Evolutionary conservation across 1,140 invertebrate species (phyloP).

Genomic region (Pseudomyrmex sp.): DNA sequence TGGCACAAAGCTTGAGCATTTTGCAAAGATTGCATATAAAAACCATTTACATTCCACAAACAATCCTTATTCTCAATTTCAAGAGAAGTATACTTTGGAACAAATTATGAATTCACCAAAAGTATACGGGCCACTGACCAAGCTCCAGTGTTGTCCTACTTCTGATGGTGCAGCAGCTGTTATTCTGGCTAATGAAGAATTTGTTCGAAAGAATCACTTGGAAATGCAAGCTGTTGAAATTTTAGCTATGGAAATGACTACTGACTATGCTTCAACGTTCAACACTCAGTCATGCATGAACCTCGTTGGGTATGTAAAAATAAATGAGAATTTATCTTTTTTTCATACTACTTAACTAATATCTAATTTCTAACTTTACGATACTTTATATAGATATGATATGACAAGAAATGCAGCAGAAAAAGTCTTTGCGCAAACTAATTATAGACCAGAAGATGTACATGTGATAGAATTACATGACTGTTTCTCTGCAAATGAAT

Average conservation of each 20-base stretch:
- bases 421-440: slow-evolving; percentile 92
- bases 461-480: slow-evolving; percentile 99
- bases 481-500: slow-evolving; percentile 99
- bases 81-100: slow-evolving; percentile 94
- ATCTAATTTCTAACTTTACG: slow-evolving; percentile 20
- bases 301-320: slow-evolving; percentile 86
- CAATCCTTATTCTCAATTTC: slow-evolving; percentile 98
- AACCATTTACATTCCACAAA: slow-evolving; percentile 98
- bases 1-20: slow-evolving; percentile 95
- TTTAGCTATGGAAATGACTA: slow-evolving; percentile 97
- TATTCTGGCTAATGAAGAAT: slow-evolving; percentile 95
- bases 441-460: slow-evolving; percentile 91
- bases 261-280: slow-evolving; percentile 95
- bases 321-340: not conserved
- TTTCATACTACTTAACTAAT: not conserved
- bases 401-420: slow-evolving; percentile 96
- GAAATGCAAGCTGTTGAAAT: slow-evolving; percentile 97
- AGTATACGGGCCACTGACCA: slow-evolving; percentile 96
- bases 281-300: slow-evolving; percentile 94
- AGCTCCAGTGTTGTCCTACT: slow-evolving; percentile 98
- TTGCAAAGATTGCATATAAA: slow-evolving; percentile 99
- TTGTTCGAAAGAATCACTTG: slow-evolving; percentile 93
- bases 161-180: slow-evolving; percentile 98
- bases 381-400: slow-evolving; percentile 89
- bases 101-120: slow-evolving; percentile 94